Conservation (phyloP, 2,113 vertebrate genomes). For the Oreochromis aureus region DNA sequence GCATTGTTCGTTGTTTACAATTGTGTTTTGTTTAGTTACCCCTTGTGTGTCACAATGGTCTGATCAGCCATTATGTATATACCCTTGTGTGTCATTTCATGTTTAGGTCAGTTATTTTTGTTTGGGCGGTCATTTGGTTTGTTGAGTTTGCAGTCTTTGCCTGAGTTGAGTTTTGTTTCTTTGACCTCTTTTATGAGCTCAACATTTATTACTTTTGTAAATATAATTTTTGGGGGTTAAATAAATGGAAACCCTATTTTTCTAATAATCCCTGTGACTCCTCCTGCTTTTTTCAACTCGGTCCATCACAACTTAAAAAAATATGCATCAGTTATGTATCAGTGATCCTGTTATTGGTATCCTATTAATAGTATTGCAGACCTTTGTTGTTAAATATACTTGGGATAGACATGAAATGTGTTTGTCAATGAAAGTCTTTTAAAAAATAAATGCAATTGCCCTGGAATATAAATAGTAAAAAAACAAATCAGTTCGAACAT, state of each 20-base stretch:
- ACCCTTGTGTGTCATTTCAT: background rate
- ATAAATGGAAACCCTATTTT: background rate
- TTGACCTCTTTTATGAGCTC: rapidly evolving
- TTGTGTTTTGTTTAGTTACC: background rate
- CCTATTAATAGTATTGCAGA: background rate
- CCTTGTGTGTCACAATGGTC: background rate
- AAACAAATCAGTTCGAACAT: rapidly evolving
- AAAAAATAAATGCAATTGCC: background rate
- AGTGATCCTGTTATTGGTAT: background rate
- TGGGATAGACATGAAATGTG: background rate
- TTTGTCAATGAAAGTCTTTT: background rate
- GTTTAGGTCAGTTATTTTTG: background rate
- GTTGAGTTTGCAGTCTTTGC: background rate
- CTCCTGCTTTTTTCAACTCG: background rate
- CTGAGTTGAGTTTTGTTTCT: background rate
- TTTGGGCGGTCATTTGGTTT: background rate
- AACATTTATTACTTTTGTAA: background rate
- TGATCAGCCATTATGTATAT: background rate
- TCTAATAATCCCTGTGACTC: background rate
- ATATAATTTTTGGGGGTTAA: background rate
- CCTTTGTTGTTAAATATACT: background rate
- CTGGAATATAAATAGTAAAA: background rate
- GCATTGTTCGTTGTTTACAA: rapidly evolving
- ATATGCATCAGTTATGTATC: background rate
- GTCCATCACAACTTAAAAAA: background rate